Percentiles rank a stretch among this genome's conserved stretches.
These are phyloP conservation scores for Brenthis ino DNA, from an alignment of 2,888 invertebrate species.

Conservation along the genomic window DNA sequence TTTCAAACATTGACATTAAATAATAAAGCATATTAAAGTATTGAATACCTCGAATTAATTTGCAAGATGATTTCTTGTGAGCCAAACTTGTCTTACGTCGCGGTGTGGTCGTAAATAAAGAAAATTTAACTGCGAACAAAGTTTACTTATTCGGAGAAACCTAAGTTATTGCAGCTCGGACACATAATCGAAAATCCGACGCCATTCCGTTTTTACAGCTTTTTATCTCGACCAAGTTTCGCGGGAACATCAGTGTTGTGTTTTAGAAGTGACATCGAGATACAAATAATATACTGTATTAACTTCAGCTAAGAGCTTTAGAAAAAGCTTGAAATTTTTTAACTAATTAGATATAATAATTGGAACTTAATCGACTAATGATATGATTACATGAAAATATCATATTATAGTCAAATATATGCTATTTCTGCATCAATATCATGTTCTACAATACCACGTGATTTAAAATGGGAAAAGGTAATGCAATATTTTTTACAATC, in stretches of 20 bases:
- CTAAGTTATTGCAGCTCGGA: constrained; percentile 38
- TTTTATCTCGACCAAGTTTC: constrained; percentile 34
- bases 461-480: constrained; percentile 28
- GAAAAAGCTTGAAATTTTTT: not conserved
- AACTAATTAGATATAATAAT: not conserved
- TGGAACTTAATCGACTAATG: too few species aligned
- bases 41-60: constrained; percentile 31
- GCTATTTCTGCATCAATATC: constrained; percentile 4
- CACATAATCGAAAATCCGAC: constrained; percentile 37
- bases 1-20: constrained; percentile 9
- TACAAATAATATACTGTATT: not conserved
- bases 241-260: not conserved
- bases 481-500: constrained; percentile 27
- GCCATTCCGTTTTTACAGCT: constrained; percentile 36
- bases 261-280: constrained; percentile 12
- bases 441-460: constrained; percentile 14
- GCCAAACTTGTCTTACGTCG: constrained; percentile 26
- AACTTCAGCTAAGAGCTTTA: not conserved
- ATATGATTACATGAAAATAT: too few species aligned
- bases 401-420: not conserved
- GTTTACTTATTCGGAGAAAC: constrained; percentile 40
- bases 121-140: constrained; percentile 37
- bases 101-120: constrained; percentile 37
- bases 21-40: constrained; percentile 23
- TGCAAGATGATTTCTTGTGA: constrained; percentile 27